Base-by-base conservation (phyloP, 2,113 vertebrate genomes). In the Poeciliopsis turrubarensis region DNA sequence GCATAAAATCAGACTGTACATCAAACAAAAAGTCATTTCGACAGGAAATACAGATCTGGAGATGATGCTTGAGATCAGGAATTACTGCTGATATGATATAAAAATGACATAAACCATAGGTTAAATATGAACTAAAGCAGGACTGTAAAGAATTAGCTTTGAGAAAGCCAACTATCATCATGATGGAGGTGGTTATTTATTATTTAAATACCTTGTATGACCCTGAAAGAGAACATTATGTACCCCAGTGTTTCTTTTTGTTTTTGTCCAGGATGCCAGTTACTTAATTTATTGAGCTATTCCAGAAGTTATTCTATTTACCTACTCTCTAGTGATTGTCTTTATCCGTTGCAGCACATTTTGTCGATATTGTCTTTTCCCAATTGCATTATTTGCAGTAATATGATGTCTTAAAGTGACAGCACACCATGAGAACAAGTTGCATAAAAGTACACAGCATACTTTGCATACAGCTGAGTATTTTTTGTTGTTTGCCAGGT, bases 61-160 rank as follows among this genome's bases (percentile, higher is more conserved):
- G 19, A 22, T 15, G 8, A 25, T 54, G 8, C 41, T 44, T 39
- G 47, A 51, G 47, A 22, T 25, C 19, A 22, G 22, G 27, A 5
- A 82, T 61, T 30, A 68, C 39, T 25, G 80, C 82, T 83, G 72
- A 44, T 86, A 54, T 77, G 81, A 68, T 61, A 32, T 73, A 82
- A 80, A 78, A 6, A 41, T 62, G 47, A 70, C n/a, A 66, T 68
- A 14, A 65, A 26, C 15, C 61, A 44, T 65, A 26, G 72, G 57
- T 3, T 31, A 75, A 7, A 25, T 65, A 29, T 65, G 61, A 47
- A 25, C 74, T 10, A 22, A 65, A 67, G 73, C 25, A 39, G 25
- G 75, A 26, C 29, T 60, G 4, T 15, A 41, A 41, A 32, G 4
- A 63, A 78, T 70, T 68, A 68, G 68, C 51, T 0, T 6, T 47